phyloP scores from a whole-genome alignment of 2,888 invertebrate species.

The Trissonchulus sp. region DNA sequence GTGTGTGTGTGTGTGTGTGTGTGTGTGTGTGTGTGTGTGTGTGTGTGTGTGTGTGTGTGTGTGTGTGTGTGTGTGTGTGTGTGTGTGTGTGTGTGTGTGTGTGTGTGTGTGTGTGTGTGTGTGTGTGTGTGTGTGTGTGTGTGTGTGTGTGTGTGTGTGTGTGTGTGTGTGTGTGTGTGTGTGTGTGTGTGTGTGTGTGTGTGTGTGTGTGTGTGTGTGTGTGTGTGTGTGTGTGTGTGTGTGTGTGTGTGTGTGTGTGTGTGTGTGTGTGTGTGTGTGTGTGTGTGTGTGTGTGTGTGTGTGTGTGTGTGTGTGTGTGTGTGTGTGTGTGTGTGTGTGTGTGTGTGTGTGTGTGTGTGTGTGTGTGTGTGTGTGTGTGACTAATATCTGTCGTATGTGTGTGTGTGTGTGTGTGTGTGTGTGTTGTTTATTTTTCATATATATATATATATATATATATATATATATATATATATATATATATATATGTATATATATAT shows the following conservation, averaged over 20 bases:
- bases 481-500: too few relatives aligned
- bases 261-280: not conserved
- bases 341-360: too few relatives aligned
- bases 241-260: slow-evolving; percentile 8
- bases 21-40: slow-evolving; percentile 8
- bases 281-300: slow-evolving; percentile 2
- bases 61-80: slow-evolving; percentile 8
- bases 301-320: too few relatives aligned
- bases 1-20: slow-evolving; percentile 8
- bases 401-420: too few relatives aligned
- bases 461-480: too few relatives aligned
- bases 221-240: slow-evolving; percentile 8
- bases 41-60: slow-evolving; percentile 8
- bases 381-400: too few relatives aligned
- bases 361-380: too few relatives aligned
- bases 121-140: slow-evolving; percentile 3
- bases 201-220: slow-evolving; percentile 8
- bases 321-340: too few relatives aligned
- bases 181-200: slow-evolving; percentile 8
- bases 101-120: slow-evolving; percentile 8
- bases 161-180: slow-evolving; percentile 8
- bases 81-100: slow-evolving; percentile 8
- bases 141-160: slow-evolving; percentile 8
- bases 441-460: too few relatives aligned
- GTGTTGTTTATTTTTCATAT: too few relatives aligned